These are phyloP conservation scores for Peromyscus maniculatus DNA, from an alignment of 2,113 vertebrate species.

Conservation along the genomic window DNA sequence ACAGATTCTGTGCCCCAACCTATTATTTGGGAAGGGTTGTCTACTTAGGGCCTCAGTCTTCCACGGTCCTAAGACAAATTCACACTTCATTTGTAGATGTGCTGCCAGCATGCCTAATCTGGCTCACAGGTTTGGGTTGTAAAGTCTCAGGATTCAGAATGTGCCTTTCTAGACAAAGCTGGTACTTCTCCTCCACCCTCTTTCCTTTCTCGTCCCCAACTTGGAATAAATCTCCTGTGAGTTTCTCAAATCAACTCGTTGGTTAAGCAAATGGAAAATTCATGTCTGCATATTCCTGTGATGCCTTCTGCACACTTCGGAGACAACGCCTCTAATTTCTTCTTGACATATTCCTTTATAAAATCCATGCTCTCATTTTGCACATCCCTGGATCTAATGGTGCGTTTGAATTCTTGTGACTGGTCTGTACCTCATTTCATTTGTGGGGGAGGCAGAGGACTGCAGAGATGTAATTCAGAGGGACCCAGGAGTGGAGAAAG, in stretches of 20 bases:
- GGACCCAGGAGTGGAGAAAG: conserved; percentile 66
- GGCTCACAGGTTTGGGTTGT: not conserved
- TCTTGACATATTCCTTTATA: not conserved
- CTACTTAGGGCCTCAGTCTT: not conserved
- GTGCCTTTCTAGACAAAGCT: not conserved
- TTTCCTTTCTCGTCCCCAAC: not conserved
- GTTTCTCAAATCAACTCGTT: not conserved
- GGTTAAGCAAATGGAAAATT: conserved; percentile 52
- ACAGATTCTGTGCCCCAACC: not conserved
- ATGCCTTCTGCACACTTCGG: not conserved
- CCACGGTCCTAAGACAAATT: not conserved
- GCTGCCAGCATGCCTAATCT: no score
- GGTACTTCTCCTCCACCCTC: no score
- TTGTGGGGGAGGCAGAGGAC: conserved; percentile 28
- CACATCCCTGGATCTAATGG: not conserved
- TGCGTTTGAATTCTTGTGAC: conserved; percentile 41
- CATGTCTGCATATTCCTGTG: not conserved
- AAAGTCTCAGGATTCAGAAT: not conserved
- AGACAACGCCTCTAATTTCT: not conserved
- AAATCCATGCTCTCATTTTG: not conserved
- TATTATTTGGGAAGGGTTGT: not conserved
- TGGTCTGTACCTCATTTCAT: not conserved
- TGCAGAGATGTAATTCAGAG: conserved; percentile 59
- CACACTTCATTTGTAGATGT: not conserved
- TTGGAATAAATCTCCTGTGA: conserved; percentile 25